Conservation (phyloP, 2,797 vertebrate species). For the Coccyzus lansbergi region DNA sequence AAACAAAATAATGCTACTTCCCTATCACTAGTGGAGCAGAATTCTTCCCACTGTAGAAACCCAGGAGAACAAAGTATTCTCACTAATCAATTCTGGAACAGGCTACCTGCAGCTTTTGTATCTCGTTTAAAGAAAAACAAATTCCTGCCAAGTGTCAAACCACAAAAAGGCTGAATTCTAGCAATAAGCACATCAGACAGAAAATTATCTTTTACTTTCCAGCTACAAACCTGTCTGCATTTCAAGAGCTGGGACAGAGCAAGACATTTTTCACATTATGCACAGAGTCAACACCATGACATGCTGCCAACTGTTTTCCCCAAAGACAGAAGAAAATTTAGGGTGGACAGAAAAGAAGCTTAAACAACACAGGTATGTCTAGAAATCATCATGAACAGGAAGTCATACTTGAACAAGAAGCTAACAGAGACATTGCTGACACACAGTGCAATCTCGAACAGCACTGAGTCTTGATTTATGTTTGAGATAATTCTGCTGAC, state of each 20-base stretch:
- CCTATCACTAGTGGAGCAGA: background rate
- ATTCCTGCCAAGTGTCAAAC: background rate
- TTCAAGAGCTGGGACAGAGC: constrained; percentile 9
- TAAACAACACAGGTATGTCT: background rate
- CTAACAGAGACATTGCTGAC: background rate
- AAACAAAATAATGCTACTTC: background rate
- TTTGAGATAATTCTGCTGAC: background rate
- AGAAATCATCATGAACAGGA: background rate
- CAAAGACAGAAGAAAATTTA: background rate
- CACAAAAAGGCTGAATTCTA: background rate
- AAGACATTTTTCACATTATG: background rate
- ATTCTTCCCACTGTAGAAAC: background rate
- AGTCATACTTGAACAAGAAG: background rate
- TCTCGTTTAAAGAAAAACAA: background rate
- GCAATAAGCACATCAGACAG: background rate
- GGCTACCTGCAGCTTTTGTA: background rate
- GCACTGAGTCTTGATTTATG: background rate
- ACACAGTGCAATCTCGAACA: background rate
- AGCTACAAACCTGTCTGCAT: background rate
- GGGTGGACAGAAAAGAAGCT: background rate
- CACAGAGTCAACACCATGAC: background rate
- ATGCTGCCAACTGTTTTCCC: background rate
- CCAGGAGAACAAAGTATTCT: background rate
- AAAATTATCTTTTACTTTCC: background rate
- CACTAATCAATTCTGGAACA: background rate